Conservation (phyloP, 2,113 vertebrate genomes). For the Bambusicola thoracicus region DNA sequence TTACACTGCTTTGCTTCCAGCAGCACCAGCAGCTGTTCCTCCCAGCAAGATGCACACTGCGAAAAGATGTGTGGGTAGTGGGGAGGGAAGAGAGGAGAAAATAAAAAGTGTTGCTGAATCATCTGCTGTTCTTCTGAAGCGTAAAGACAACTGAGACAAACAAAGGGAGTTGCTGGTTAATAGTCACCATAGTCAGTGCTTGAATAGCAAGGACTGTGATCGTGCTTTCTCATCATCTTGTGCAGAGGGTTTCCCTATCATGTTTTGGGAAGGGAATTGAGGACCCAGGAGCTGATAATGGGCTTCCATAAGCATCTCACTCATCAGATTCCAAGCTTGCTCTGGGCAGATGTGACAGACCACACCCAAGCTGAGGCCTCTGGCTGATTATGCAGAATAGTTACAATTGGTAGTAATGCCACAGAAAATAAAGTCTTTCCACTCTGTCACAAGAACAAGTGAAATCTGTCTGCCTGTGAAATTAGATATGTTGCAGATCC, state of each 20-base stretch:
- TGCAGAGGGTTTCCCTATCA: background rate
- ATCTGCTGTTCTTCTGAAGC: background rate
- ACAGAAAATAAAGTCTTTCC: background rate
- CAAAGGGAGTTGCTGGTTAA: background rate
- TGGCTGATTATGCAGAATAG: background rate
- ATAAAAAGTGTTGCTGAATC: background rate
- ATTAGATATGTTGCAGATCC: background rate
- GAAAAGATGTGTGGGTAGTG: background rate
- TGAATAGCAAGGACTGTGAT: background rate
- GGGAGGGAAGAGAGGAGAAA: background rate
- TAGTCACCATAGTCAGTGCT: background rate
- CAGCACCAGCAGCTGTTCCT: background rate
- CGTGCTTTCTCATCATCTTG: background rate
- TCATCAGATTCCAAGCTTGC: background rate
- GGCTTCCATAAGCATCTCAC: background rate
- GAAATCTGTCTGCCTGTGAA: background rate
- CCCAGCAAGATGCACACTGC: accelerated
- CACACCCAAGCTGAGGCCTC: background rate
- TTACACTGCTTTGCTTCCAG: background rate
- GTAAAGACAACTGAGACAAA: background rate
- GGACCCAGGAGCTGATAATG: background rate
- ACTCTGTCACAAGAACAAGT: background rate
- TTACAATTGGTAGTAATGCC: background rate
- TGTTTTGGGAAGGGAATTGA: background rate
- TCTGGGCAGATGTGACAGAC: background rate